These are phyloP conservation scores for Anastatus disparis DNA, from an alignment of 1,140 invertebrate genomes.

Conservation along the genomic window DNA sequence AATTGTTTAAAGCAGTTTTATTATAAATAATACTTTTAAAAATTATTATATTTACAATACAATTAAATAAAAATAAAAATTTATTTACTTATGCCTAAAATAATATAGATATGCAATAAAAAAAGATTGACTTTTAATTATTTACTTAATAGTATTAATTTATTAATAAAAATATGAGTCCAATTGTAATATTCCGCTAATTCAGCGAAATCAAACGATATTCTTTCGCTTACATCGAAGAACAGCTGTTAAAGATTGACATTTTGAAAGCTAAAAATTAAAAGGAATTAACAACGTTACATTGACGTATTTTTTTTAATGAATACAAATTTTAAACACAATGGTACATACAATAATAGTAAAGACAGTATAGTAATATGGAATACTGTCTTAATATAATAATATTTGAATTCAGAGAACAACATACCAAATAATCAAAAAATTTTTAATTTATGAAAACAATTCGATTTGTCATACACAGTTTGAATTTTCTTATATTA, in stretches of 20 bases:
- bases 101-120: no score
- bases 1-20: no score
- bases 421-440: constrained; percentile 14
- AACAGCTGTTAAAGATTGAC: constrained; percentile 21
- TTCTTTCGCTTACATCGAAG: constrained; percentile 12
- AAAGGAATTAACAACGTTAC: constrained; percentile 27
- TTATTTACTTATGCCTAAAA: no score
- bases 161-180: constrained; percentile 38
- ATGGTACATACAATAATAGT: constrained; percentile 39
- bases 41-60: no score
- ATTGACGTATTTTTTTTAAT: constrained; percentile 14
- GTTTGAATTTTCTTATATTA: neutral
- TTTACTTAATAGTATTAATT: constrained; percentile 31
- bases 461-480: neutral
- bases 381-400: no score
- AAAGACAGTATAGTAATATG: constrained; percentile 59
- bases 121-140: neutral
- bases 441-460: no score
- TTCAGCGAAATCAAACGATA: constrained; percentile 24
- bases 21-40: no score
- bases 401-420: constrained; percentile 42
- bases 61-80: no score
- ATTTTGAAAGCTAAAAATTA: constrained; percentile 27
- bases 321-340: constrained; percentile 17
- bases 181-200: constrained; percentile 21